These are phyloP conservation scores for Myotis yumanensis DNA, from an alignment of 2,113 vertebrate species.

Conservation along the genomic window DNA sequence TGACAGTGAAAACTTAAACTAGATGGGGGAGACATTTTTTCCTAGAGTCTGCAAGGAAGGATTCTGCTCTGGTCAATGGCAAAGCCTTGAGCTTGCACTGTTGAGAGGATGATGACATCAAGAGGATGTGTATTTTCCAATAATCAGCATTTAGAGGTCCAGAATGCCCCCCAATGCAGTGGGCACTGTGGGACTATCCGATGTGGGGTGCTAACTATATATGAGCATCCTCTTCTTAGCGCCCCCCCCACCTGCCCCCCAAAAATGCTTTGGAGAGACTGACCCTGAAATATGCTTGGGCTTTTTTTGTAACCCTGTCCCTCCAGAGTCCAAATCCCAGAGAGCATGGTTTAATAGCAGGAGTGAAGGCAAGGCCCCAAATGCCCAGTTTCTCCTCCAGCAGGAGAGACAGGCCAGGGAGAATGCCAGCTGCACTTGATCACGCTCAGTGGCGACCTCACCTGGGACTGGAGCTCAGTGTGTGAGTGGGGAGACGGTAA, in stretches of 20 bases:
- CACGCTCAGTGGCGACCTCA: not conserved
- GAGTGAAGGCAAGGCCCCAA: not conserved
- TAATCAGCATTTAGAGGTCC: not conserved
- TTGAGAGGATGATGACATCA: not conserved
- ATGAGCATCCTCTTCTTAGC: not conserved
- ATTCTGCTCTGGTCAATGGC: not conserved
- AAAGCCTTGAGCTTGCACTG: not conserved
- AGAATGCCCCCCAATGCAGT: not conserved
- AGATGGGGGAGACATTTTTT: not conserved
- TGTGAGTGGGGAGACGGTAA: fast-evolving
- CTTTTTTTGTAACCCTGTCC: not conserved
- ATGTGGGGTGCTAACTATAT: not conserved
- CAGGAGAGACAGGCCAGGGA: not conserved
- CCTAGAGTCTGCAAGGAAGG: not conserved
- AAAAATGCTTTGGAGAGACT: not conserved
- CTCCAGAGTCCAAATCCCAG: not conserved
- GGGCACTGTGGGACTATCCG: not conserved
- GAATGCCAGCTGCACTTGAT: fast-evolving
- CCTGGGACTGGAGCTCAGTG: too few relatives aligned
- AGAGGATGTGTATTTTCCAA: not conserved
- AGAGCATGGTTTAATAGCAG: not conserved
- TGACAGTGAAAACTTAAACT: not conserved
- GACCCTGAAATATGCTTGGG: not conserved
- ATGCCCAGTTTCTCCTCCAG: not conserved
- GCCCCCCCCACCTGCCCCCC: not conserved